These are phyloP conservation scores for Lasioglossum baleicum DNA, from an alignment of 1,140 invertebrate genomes.

Conservation along the genomic window DNA sequence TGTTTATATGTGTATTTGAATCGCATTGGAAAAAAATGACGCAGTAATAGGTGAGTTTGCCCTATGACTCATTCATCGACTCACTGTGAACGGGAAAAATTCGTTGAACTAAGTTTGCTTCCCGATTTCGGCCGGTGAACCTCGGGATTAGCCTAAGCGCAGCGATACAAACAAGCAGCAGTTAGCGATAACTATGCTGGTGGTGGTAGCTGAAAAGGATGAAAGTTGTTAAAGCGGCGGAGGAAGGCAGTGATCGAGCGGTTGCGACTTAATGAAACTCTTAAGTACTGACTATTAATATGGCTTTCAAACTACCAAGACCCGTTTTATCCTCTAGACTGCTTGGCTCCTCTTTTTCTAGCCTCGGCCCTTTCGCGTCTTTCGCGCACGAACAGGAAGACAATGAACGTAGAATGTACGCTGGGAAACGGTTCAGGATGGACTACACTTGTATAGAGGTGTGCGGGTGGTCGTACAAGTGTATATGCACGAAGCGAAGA, in stretches of 20 bases:
- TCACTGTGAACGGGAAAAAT: too few species aligned
- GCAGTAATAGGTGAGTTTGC: too few species aligned
- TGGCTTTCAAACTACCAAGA: slow-evolving; percentile 70
- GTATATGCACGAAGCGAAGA: not conserved
- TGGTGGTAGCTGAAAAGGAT: slow-evolving; percentile 40
- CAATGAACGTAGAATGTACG: slow-evolving; percentile 23
- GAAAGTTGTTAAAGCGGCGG: slow-evolving; percentile 56
- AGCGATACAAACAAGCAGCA: not conserved
- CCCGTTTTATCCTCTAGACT: slow-evolving; percentile 40
- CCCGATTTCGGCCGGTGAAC: not conserved
- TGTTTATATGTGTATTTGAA: too few species aligned
- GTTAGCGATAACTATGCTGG: not conserved
- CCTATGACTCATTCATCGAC: too few species aligned
- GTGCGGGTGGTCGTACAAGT: not conserved
- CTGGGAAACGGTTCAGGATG: too few species aligned
- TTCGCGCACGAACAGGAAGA: slow-evolving; percentile 18
- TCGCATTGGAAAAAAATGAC: too few species aligned
- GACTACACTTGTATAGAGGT: too few species aligned
- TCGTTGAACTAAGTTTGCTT: too few species aligned
- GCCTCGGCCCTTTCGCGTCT: not conserved
- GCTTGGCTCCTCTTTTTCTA: slow-evolving; percentile 15
- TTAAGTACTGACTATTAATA: slow-evolving; percentile 79
- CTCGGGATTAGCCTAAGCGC: slow-evolving; percentile 14
- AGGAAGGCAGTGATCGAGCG: slow-evolving; percentile 76
- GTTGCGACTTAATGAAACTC: slow-evolving; percentile 79